A percentile compares a stretch with the other conserved stretches of the same genome.
Conservation (phyloP, 2,888 invertebrate species). For the Aquatica leii region DNA sequence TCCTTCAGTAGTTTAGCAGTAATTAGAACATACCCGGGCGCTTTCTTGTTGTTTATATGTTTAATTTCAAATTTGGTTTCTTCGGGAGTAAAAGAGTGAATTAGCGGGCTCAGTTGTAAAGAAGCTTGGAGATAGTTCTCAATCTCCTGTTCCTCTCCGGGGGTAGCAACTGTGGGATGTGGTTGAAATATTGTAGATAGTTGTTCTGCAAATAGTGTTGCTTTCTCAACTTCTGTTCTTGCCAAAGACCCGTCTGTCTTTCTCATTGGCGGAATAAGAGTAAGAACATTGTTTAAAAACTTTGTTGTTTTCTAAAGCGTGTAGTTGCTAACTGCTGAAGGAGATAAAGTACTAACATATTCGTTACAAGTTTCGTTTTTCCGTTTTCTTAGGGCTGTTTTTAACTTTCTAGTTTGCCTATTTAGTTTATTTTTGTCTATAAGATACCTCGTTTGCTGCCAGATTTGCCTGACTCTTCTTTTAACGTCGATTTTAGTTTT, state of each 20-base stretch:
- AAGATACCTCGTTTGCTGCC: too few relatives aligned
- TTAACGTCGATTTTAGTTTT: not conserved
- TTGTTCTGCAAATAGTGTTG: slow-evolving; percentile 11
- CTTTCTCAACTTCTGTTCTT: not conserved
- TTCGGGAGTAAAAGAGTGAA: slow-evolving; percentile 1
- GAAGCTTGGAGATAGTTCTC: slow-evolving; percentile 2
- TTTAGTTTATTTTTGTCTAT: not conserved
- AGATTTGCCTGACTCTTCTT: too few relatives aligned
- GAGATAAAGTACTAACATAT: not conserved
- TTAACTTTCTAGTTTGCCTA: not conserved
- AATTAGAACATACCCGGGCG: slow-evolving; percentile 15
- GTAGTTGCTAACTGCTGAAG: slow-evolving; percentile 7
- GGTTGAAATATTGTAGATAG: slow-evolving; percentile 9
- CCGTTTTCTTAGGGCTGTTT: not conserved
- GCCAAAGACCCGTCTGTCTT: slow-evolving; percentile 15
- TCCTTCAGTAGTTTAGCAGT: slow-evolving; percentile 5
- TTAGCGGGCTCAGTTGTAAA: slow-evolving; percentile 7
- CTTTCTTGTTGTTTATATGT: slow-evolving; percentile 8
- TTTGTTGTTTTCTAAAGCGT: slow-evolving; percentile 10
- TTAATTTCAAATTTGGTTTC: slow-evolving; percentile 11
- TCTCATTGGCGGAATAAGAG: slow-evolving; percentile 12
- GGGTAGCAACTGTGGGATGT: not conserved
- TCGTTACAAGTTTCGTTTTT: not conserved
- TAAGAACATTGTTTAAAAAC: not conserved
- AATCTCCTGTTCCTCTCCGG: slow-evolving; percentile 8